Evolutionary conservation across 2,888 invertebrate species (phyloP).

Genomic region (Isotomurus palustris): DNA sequence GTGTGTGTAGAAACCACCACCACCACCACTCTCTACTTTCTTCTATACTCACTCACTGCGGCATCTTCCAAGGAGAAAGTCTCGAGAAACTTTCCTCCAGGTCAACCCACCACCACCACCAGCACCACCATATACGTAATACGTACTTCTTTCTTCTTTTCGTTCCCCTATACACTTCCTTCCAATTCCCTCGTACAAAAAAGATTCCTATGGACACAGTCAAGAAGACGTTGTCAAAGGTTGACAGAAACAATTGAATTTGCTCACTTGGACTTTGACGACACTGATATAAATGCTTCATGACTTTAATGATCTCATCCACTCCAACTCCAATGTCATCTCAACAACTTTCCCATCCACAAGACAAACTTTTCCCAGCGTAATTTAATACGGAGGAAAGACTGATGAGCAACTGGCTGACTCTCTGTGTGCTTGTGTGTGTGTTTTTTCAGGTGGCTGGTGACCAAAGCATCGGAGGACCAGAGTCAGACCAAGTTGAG

Average conservation of each 20-base stretch:
- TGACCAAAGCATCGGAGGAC: constrained; percentile 23
- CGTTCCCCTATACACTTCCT: too few species aligned
- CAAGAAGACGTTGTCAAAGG: constrained; percentile 8
- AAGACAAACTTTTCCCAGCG: constrained; percentile 6
- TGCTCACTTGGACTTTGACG: not conserved
- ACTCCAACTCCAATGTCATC: constrained; percentile 4
- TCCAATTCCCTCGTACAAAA: too few species aligned
- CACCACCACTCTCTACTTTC: too few species aligned
- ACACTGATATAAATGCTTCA: constrained; percentile 1
- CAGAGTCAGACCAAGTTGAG: constrained; percentile 22
- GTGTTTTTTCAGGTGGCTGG: constrained; percentile 22
- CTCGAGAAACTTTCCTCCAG: too few species aligned
- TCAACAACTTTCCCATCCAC: constrained; percentile 12
- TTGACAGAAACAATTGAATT: constrained; percentile 16
- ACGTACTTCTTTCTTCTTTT: too few species aligned
- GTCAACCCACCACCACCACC: too few species aligned
- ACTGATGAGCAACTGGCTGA: too few species aligned
- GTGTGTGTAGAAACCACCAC: too few species aligned
- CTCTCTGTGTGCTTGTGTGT: not conserved
- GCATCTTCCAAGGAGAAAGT: too few species aligned
- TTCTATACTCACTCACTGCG: too few species aligned
- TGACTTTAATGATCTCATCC: constrained; percentile 8
- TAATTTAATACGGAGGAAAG: constrained; percentile 8
- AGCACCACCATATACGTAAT: too few species aligned
- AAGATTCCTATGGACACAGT: too few species aligned